Percentiles rank a stretch among this genome's conserved stretches.
Conservation (phyloP, 2,797 vertebrate genomes). For the Aldrovandia affinis region DNA sequence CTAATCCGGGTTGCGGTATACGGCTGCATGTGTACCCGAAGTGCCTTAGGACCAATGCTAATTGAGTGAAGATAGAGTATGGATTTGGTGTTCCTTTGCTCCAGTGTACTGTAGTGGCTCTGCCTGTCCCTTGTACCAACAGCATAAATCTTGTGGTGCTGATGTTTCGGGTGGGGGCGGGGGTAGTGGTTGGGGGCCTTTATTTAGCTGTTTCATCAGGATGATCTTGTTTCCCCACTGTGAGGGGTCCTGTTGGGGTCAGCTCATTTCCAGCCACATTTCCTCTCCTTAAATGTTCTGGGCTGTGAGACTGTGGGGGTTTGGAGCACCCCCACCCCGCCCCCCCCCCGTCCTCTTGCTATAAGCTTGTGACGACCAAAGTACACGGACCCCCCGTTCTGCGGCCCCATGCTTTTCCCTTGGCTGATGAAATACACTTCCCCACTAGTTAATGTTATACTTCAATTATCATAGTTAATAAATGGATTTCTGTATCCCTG, state of each 20-base stretch:
- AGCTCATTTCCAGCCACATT: constrained; percentile 37
- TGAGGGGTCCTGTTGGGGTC: not conserved
- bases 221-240: constrained; percentile 17
- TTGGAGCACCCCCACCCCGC: constrained; percentile 32
- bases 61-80: not conserved
- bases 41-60: constrained; percentile 19
- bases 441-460: constrained; percentile 52
- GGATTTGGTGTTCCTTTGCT: not conserved
- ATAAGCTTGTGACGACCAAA: not conserved
- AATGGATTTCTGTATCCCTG: constrained; percentile 54
- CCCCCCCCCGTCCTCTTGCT: constrained; percentile 3
- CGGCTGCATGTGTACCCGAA: not conserved
- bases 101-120: not conserved
- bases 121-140: not conserved
- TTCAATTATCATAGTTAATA: constrained; percentile 63
- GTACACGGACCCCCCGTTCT: not conserved
- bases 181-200: constrained; percentile 24
- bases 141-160: constrained; percentile 24
- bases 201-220: constrained; percentile 43
- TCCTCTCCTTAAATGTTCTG: constrained; percentile 53
- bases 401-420: constrained; percentile 2
- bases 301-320: constrained; percentile 41
- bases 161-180: constrained; percentile 28
- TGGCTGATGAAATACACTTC: constrained; percentile 47
- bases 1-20: not conserved